phyloP scores from a whole-genome alignment of 2,888 invertebrate genomes.

The Amblyjoppa proteus region DNA sequence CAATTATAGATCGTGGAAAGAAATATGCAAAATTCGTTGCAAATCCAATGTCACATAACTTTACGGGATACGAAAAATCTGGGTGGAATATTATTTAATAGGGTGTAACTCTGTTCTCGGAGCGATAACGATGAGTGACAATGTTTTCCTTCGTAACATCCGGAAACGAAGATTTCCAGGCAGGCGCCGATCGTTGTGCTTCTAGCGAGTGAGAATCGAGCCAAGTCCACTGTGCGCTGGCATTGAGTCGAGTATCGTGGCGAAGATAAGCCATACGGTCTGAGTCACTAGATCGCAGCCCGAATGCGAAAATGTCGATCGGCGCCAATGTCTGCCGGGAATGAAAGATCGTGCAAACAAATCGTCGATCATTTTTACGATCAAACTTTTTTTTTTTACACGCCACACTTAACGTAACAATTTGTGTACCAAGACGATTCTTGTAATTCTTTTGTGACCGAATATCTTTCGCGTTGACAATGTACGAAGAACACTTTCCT shows the following conservation, averaged over 20 bases:
- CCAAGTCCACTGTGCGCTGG: background rate
- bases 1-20: background rate
- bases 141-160: background rate
- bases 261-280: background rate
- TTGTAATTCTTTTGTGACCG: background rate
- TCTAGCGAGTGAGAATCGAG: background rate
- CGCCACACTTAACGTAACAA: background rate
- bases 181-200: background rate
- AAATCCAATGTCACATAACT: background rate
- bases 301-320: background rate
- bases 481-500: no score
- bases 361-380: background rate
- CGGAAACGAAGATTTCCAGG: background rate
- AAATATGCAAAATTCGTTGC: background rate
- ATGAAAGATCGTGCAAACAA: background rate
- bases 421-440: background rate
- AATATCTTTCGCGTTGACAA: no score
- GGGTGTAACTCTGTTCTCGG: background rate
- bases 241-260: background rate
- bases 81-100: background rate
- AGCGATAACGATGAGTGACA: background rate
- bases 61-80: background rate
- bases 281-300: background rate
- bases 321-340: background rate
- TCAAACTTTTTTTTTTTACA: background rate